phyloP scores from a whole-genome alignment of 2,113 vertebrate genomes.

The Lynx canadensis region DNA sequence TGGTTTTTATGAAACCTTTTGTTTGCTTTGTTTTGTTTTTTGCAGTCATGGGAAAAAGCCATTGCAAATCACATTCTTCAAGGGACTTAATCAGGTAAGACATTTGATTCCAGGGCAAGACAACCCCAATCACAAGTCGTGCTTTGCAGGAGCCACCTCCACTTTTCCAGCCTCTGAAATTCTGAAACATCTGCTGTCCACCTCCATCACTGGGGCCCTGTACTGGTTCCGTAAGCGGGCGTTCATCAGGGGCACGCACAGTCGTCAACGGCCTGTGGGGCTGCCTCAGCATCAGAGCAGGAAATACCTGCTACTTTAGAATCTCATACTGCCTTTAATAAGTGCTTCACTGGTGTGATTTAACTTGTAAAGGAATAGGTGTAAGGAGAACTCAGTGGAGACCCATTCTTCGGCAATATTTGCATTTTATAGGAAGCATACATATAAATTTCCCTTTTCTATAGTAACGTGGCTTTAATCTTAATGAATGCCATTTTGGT shows the following conservation, averaged over 20 bases:
- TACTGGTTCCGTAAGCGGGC: background rate
- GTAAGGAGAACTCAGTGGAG: slow-evolving; percentile 61
- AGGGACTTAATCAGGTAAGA: background rate
- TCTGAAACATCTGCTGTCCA: background rate
- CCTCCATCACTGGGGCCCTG: background rate
- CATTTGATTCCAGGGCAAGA: slow-evolving; percentile 33
- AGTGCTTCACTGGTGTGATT: slow-evolving; percentile 57
- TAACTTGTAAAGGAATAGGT: slow-evolving; percentile 65
- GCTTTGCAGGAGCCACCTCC: slow-evolving; percentile 1
- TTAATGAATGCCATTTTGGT: slow-evolving; percentile 70
- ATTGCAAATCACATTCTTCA: slow-evolving; percentile 2
- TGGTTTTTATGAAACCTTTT: background rate
- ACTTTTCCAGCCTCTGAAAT: slow-evolving; percentile 28
- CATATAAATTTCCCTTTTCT: slow-evolving; percentile 74
- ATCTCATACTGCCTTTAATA: slow-evolving; percentile 42
- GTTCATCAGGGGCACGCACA: background rate
- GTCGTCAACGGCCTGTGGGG: slow-evolving; percentile 28
- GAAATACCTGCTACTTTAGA: background rate
- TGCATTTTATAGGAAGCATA: slow-evolving; percentile 73
- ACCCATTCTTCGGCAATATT: slow-evolving; percentile 75
- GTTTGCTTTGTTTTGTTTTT: background rate
- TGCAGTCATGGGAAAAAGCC: background rate
- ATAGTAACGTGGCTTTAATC: slow-evolving; percentile 73
- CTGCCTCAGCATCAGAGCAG: slow-evolving; percentile 12
- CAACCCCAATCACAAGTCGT: background rate